Conservation (phyloP, 2,113 vertebrate genomes). For the Mionectes macconnelli region DNA sequence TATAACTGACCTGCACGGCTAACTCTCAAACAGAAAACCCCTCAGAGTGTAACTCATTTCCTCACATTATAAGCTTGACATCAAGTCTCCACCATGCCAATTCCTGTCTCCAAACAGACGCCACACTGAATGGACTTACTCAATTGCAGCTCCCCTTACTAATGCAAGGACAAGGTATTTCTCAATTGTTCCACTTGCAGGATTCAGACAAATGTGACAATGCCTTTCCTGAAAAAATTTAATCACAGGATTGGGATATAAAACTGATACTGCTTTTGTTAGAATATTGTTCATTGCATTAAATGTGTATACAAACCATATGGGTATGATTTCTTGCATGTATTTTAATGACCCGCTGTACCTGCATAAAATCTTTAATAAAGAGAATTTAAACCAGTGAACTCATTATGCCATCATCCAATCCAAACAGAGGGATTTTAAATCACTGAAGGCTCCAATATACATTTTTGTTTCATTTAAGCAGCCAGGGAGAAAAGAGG, state of each 20-base stretch:
- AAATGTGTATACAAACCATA: slow-evolving; percentile 7
- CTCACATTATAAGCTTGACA: background rate
- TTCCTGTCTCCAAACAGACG: background rate
- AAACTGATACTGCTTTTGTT: background rate
- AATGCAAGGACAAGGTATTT: background rate
- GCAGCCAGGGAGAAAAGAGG: background rate
- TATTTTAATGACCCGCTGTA: slow-evolving; percentile 9
- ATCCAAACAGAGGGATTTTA: background rate
- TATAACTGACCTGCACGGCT: background rate
- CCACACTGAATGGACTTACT: background rate
- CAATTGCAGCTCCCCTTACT: background rate
- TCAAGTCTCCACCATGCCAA: background rate
- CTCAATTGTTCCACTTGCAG: background rate
- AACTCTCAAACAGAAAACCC: background rate
- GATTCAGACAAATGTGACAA: background rate
- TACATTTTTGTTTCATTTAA: background rate
- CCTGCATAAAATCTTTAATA: slow-evolving; percentile 10
- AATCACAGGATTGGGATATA: background rate
- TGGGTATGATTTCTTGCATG: background rate
- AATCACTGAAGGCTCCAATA: background rate
- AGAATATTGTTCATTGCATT: background rate
- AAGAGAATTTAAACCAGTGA: background rate
- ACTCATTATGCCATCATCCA: background rate
- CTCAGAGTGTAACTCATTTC: background rate
- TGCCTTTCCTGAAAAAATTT: background rate